Evolutionary conservation across 2,797 vertebrate genomes (phyloP).

Genomic region (Lerista edwardsae): DNA sequence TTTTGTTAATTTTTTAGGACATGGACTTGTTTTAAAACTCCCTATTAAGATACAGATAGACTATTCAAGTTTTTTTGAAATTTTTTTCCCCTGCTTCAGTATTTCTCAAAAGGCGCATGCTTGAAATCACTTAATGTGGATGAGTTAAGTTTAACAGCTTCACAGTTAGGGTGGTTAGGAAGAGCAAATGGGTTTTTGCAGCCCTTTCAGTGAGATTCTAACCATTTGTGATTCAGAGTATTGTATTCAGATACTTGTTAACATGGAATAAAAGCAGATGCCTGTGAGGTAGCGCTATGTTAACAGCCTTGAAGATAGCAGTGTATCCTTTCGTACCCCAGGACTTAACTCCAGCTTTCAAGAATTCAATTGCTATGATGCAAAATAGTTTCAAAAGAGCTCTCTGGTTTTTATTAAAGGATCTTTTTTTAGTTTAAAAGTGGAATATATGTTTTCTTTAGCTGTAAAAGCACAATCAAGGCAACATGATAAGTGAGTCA

Average conservation of each 20-base stretch:
- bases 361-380: constrained; percentile 26
- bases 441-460: constrained; percentile 81
- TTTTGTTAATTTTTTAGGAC: background rate
- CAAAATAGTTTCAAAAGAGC: constrained; percentile 56
- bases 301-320: background rate
- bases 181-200: background rate
- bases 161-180: background rate
- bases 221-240: background rate
- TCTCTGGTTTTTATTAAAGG: constrained; percentile 40
- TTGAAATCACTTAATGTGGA: background rate
- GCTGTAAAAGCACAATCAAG: constrained; percentile 84
- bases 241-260: background rate
- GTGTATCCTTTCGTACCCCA: background rate
- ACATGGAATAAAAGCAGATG: background rate
- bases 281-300: background rate
- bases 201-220: background rate
- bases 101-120: background rate
- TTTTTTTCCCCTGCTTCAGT: background rate
- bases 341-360: constrained; percentile 45
- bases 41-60: background rate
- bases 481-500: constrained; percentile 92
- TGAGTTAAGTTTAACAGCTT: background rate
- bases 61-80: background rate
- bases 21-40: background rate
- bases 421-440: constrained; percentile 72